Conservation (phyloP, 2,888 invertebrate genomes). For the Oeneis ivallda region DNA sequence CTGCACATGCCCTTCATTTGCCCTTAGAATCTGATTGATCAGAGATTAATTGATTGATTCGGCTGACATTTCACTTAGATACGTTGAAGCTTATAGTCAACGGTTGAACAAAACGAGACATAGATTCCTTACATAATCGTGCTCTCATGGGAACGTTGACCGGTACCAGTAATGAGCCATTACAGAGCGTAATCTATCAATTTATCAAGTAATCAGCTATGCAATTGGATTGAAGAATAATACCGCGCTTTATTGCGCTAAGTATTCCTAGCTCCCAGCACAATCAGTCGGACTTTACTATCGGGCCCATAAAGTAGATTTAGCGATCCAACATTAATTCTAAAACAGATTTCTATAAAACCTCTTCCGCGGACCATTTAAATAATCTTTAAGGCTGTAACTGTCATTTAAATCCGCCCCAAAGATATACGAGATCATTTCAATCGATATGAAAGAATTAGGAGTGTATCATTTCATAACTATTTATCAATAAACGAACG, state of each 20-base stretch:
- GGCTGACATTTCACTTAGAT: slow-evolving; percentile 8
- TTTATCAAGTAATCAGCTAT: slow-evolving; percentile 42
- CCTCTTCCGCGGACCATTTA: slow-evolving; percentile 29
- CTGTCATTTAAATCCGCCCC: slow-evolving; percentile 34
- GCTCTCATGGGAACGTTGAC: slow-evolving; percentile 31
- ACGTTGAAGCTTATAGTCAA: slow-evolving; percentile 2
- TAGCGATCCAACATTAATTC: slow-evolving; percentile 32
- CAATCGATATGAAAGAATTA: slow-evolving; percentile 23
- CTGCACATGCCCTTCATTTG: not conserved
- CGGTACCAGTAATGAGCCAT: slow-evolving; percentile 31
- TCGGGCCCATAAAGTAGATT: slow-evolving; percentile 33
- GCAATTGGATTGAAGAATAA: slow-evolving; percentile 41
- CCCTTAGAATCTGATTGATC: not conserved
- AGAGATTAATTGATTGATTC: slow-evolving; percentile 8
- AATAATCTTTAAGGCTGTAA: slow-evolving; percentile 30
- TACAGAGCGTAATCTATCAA: slow-evolving; percentile 40
- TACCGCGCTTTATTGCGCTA: slow-evolving; percentile 39
- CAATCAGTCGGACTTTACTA: slow-evolving; percentile 26
- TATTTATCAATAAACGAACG: slow-evolving; percentile 25
- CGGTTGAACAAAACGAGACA: slow-evolving; percentile 1
- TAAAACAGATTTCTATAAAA: slow-evolving; percentile 33
- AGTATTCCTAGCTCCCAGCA: slow-evolving; percentile 27
- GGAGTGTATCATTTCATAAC: slow-evolving; percentile 23
- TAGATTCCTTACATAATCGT: slow-evolving; percentile 10
- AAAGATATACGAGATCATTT: slow-evolving; percentile 25